A percentile compares a stretch with the other conserved stretches of the same genome.
Conservation (phyloP, 2,113 vertebrate species). For the Atlantisia rogersi region DNA sequence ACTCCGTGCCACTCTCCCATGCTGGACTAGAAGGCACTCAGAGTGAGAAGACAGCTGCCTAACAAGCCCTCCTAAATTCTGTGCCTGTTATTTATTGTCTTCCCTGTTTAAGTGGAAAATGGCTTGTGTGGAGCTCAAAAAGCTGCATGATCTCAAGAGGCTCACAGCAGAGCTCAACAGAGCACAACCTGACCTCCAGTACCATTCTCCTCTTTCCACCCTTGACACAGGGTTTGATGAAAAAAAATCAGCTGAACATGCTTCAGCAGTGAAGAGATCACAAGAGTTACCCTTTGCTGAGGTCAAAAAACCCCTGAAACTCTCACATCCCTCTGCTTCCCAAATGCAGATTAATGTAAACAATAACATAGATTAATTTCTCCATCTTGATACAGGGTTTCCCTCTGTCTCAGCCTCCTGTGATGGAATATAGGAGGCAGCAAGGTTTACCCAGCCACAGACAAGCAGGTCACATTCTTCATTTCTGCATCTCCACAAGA, state of each 20-base stretch:
- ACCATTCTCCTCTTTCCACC: not conserved
- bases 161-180: not conserved
- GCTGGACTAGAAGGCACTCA: not conserved
- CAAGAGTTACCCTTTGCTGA: not conserved
- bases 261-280: not conserved
- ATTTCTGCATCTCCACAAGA: not conserved
- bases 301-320: not conserved
- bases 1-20: not conserved
- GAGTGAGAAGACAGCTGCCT: not conserved
- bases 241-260: not conserved
- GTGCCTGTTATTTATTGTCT: not conserved
- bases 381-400: not conserved
- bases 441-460: not conserved
- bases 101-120: not conserved
- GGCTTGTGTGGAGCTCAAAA: not conserved
- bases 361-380: not conserved
- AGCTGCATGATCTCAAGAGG: not conserved
- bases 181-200: not conserved
- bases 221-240: not conserved
- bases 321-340: not conserved
- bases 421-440: not conserved
- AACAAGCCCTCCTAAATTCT: not conserved
- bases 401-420: not conserved
- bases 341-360: not conserved
- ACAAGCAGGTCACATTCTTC: not conserved